Percentiles rank a stretch among this genome's conserved stretches.
These are phyloP conservation scores for Epistrophe grossulariae DNA, from an alignment of 2,888 invertebrate species.

Conservation along the genomic window DNA sequence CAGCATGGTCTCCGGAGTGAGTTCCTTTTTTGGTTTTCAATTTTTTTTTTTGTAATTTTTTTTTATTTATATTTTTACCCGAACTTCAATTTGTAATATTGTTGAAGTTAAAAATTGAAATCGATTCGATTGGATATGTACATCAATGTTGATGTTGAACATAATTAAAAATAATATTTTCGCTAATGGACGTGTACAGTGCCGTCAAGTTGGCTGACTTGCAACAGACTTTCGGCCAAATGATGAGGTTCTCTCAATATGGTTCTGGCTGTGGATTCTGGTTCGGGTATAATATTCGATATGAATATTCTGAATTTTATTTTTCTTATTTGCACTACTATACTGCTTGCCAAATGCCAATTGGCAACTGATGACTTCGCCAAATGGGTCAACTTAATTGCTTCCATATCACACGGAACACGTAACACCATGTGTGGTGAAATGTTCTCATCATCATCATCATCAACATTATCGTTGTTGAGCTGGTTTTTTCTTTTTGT, in stretches of 20 bases:
- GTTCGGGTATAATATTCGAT: background rate
- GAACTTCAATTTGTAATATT: slow-evolving; percentile 65
- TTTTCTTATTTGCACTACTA: background rate
- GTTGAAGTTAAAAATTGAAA: slow-evolving; percentile 69
- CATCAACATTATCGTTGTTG: slow-evolving; percentile 9
- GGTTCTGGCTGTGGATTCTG: background rate
- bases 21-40: background rate
- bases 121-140: slow-evolving; percentile 60
- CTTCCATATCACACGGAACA: slow-evolving; percentile 10
- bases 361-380: slow-evolving; percentile 49
- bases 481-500: background rate
- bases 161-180: slow-evolving; percentile 74
- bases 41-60: slow-evolving; percentile 12
- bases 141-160: slow-evolving; percentile 34
- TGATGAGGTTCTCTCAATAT: slow-evolving; percentile 1
- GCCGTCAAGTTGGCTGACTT: slow-evolving; percentile 48
- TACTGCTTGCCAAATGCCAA: slow-evolving; percentile 18
- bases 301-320: slow-evolving; percentile 3
- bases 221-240: slow-evolving; percentile 20
- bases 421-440: slow-evolving; percentile 38
- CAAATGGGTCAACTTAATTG: slow-evolving; percentile 60
- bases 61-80: slow-evolving; percentile 12
- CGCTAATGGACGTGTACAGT: slow-evolving; percentile 58
- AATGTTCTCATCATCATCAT: slow-evolving; percentile 47
- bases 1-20: slow-evolving; percentile 51